Conservation (phyloP, 2,888 invertebrate genomes). For the Sympetrum striolatum region DNA sequence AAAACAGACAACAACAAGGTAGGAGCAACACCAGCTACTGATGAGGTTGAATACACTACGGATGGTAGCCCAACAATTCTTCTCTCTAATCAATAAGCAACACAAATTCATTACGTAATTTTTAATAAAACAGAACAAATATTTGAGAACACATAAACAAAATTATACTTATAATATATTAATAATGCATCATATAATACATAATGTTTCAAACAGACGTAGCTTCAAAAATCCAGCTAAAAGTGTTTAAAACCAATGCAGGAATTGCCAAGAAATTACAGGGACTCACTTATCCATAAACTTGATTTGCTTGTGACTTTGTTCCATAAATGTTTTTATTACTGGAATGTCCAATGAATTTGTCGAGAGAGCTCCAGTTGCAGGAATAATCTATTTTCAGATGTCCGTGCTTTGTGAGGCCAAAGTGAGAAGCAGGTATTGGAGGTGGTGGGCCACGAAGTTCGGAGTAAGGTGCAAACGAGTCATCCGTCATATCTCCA, state of each 20-base stretch:
- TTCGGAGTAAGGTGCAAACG: background rate
- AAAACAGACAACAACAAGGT: too few species aligned
- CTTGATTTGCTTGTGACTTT: background rate
- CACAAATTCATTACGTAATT: background rate
- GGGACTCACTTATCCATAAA: background rate
- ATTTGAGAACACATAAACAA: background rate
- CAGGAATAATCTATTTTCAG: slow-evolving; percentile 82
- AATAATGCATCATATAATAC: background rate
- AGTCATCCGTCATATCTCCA: slow-evolving; percentile 14
- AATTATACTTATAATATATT: background rate
- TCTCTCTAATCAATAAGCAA: too few species aligned
- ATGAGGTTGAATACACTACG: too few species aligned
- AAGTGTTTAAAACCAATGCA: background rate
- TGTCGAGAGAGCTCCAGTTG: slow-evolving; percentile 81
- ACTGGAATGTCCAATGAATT: slow-evolving; percentile 69
- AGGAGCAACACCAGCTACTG: too few species aligned
- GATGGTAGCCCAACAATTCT: too few species aligned
- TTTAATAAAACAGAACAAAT: slow-evolving; percentile 22
- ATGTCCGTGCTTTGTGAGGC: slow-evolving; percentile 78
- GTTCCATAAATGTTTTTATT: background rate
- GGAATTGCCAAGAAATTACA: background rate
- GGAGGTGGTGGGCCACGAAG: background rate
- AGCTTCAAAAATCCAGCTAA: background rate
- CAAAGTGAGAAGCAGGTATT: slow-evolving; percentile 63
- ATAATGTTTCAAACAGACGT: background rate